Conservation (phyloP, 2,888 invertebrate species). For the Chaitophorus viminalis region DNA sequence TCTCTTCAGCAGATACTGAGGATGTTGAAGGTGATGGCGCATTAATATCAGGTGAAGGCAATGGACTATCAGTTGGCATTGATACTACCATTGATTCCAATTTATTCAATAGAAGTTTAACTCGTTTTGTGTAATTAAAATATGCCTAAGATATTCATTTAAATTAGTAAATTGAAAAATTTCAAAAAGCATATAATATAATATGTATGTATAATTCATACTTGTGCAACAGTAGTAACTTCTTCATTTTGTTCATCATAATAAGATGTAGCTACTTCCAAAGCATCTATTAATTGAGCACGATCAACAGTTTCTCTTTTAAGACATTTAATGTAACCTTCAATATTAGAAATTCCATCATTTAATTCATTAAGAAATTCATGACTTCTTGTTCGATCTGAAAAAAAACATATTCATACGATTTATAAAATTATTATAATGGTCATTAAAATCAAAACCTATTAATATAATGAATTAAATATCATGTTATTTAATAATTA, state of each 20-base stretch:
- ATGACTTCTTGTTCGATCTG: conserved; percentile 68
- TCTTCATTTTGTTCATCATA: conserved; percentile 91
- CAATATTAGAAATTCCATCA: conserved; percentile 81
- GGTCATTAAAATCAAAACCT: no score
- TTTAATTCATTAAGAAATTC: conserved; percentile 90
- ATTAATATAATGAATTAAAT: conserved; percentile 22
- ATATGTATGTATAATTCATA: conserved; percentile 70
- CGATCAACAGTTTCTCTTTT: conserved; percentile 86
- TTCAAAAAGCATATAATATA: neutral
- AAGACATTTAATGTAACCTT: conserved; percentile 82
- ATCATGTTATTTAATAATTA: no score
- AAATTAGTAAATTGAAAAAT: conserved; percentile 5
- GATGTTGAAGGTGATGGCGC: conserved; percentile 83
- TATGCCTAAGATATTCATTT: conserved; percentile 78
- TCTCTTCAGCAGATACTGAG: conserved; percentile 46
- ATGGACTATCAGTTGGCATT: conserved; percentile 73
- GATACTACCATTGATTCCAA: conserved; percentile 82
- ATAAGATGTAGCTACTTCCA: conserved; percentile 85
- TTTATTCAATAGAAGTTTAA: conserved; percentile 85
- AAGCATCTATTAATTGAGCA: conserved; percentile 78
- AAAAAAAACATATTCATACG: neutral
- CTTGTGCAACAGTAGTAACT: conserved; percentile 95
- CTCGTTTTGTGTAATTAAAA: conserved; percentile 89
- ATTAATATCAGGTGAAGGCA: conserved; percentile 76
- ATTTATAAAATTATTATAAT: neutral